Evolutionary conservation across 2,888 invertebrate genomes (phyloP).

Genomic region (Netelia melanura): DNA sequence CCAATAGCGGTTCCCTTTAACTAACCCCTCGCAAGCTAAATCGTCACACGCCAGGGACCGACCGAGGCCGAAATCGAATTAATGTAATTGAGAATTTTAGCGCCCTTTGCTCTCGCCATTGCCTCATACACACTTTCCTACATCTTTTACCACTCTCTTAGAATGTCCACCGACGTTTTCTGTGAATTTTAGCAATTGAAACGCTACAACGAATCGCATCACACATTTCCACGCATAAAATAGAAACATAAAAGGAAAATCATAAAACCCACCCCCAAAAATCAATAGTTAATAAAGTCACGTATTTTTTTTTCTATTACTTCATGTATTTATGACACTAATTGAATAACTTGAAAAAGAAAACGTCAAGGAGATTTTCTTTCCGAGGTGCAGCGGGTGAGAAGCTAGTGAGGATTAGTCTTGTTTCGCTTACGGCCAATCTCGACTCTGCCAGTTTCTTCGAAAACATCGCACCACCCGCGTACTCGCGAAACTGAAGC

Average conservation of each 20-base stretch:
- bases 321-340: not conserved
- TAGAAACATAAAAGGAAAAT: no score
- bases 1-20: constrained; percentile 79
- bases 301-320: not conserved
- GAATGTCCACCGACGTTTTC: constrained; percentile 14
- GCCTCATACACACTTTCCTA: constrained; percentile 41
- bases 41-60: constrained; percentile 76
- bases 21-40: constrained; percentile 78
- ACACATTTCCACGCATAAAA: not conserved
- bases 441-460: constrained; percentile 30
- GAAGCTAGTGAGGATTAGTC: constrained; percentile 1
- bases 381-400: not conserved
- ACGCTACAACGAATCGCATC: not conserved
- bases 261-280: not conserved
- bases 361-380: not conserved
- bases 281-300: not conserved
- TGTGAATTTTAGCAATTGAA: constrained; percentile 4
- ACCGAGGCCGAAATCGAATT: constrained; percentile 78
- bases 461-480: constrained; percentile 30
- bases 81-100: constrained; percentile 82
- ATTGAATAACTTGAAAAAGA: constrained; percentile 33
- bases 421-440: constrained; percentile 51
- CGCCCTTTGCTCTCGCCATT: constrained; percentile 76
- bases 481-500: constrained; percentile 7
- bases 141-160: constrained; percentile 23